A percentile compares a stretch with the other conserved stretches of the same genome.
Conservation (phyloP, 2,113 vertebrate species). For the Amblyopsis rosae region DNA sequence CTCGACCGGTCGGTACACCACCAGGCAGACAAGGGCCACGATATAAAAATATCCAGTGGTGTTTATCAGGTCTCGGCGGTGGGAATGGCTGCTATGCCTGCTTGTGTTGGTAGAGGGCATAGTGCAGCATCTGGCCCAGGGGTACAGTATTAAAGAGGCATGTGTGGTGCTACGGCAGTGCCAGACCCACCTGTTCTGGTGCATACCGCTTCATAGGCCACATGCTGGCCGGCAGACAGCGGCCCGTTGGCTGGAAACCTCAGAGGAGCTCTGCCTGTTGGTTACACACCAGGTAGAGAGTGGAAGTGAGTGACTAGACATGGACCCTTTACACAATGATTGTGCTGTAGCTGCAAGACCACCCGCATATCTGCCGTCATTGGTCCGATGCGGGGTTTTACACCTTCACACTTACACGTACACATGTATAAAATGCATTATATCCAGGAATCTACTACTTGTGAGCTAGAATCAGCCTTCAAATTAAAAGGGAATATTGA, state of each 20-base stretch:
- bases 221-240: constrained; percentile 53
- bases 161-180: constrained; percentile 9
- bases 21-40: neutral
- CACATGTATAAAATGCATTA: neutral
- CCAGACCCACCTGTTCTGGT: constrained; percentile 71
- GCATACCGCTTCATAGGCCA: constrained; percentile 67
- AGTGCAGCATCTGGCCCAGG: constrained; percentile 16
- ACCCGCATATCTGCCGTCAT: neutral
- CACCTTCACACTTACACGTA: neutral
- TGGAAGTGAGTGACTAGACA: constrained; percentile 17
- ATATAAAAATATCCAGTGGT: neutral
- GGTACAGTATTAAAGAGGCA: constrained; percentile 3
- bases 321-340: constrained; percentile 1
- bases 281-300: constrained; percentile 44
- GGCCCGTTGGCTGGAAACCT: constrained; percentile 51
- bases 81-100: constrained; percentile 67
- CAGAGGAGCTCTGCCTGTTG: constrained; percentile 66
- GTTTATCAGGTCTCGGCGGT: constrained; percentile 54
- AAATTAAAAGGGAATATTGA: neutral
- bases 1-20: too few relatives aligned
- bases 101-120: constrained; percentile 45
- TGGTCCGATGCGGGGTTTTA: neutral
- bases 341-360: constrained; percentile 3
- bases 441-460: too few relatives aligned
- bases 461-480: neutral